Evolutionary conservation across 2,888 invertebrate species (phyloP).

Genomic region (Acronicta leporina): DNA sequence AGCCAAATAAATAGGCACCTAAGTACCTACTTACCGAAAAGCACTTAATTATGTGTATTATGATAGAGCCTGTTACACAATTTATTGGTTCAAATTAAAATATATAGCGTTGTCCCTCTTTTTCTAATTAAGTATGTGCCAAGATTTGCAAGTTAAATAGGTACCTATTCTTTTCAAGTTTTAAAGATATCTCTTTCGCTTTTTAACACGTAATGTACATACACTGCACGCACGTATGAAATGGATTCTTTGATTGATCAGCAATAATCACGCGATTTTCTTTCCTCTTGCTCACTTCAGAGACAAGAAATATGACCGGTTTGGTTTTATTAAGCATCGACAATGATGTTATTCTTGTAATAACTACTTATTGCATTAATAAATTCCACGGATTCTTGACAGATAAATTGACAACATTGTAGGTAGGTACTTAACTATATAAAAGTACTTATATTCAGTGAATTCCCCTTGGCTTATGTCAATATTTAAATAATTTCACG

Average conservation of each 20-base stretch:
- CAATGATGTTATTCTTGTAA: constrained; percentile 23
- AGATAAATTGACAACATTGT: constrained; percentile 1
- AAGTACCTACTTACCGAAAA: too few species aligned
- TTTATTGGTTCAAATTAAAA: too few species aligned
- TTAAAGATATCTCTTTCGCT: constrained; percentile 22
- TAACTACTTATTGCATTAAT: too few species aligned
- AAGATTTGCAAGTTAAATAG: background rate
- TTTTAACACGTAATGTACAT: constrained; percentile 22
- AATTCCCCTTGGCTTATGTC: too few species aligned
- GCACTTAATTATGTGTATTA: too few species aligned
- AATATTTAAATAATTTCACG: too few species aligned
- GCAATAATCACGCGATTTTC: constrained; percentile 35
- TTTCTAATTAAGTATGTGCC: too few species aligned
- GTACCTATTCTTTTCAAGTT: background rate
- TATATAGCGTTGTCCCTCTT: too few species aligned
- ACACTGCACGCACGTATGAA: constrained; percentile 13
- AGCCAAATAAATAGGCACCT: too few species aligned
- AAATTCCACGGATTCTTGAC: constrained; percentile 17
- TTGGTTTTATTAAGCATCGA: constrained; percentile 15
- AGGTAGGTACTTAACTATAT: background rate
- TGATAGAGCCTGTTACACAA: too few species aligned
- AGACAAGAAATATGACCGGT: constrained; percentile 12
- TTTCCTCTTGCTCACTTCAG: constrained; percentile 21
- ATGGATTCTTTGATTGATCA: constrained; percentile 15
- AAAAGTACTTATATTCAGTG: too few species aligned